phyloP scores from a whole-genome alignment of 2,797 vertebrate species.

The Pipistrellus pygmaeus region DNA sequence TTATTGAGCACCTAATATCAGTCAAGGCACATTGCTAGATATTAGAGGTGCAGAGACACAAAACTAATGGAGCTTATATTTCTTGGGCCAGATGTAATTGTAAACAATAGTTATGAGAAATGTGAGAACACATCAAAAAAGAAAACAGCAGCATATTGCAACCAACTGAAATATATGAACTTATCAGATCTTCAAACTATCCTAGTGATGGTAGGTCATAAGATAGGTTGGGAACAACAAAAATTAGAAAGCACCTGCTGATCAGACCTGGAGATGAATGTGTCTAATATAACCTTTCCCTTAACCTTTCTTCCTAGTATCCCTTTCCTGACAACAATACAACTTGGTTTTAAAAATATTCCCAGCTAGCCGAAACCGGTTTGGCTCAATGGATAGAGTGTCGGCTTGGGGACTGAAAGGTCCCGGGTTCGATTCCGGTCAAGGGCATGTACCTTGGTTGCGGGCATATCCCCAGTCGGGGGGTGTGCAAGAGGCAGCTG shows the following conservation, averaged over 20 bases:
- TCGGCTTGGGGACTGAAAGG: too few species aligned
- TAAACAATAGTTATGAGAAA: slow-evolving; percentile 40
- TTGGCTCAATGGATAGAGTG: too few species aligned
- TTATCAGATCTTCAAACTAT: slow-evolving; percentile 36
- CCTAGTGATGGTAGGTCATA: background rate
- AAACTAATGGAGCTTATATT: background rate
- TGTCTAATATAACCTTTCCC: background rate
- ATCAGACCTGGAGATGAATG: slow-evolving; percentile 26
- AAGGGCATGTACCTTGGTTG: too few species aligned
- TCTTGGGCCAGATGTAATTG: slow-evolving; percentile 3
- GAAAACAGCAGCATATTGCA: slow-evolving; percentile 43
- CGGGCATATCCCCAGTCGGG: too few species aligned
- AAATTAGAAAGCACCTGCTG: slow-evolving; percentile 27
- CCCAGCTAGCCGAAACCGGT: too few species aligned
- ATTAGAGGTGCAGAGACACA: slow-evolving; percentile 3
- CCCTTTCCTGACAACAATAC: slow-evolving; percentile 37
- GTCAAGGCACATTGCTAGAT: slow-evolving; percentile 9
- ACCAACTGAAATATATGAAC: slow-evolving; percentile 37
- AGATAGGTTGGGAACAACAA: slow-evolving; percentile 52
- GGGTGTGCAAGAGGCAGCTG: too few species aligned
- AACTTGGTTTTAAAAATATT: slow-evolving; percentile 59
- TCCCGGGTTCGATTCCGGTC: too few species aligned
- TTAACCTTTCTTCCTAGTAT: background rate
- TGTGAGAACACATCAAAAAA: slow-evolving; percentile 55
- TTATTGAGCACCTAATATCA: slow-evolving; percentile 1